Evolutionary conservation across 2,797 vertebrate genomes (phyloP).

Genomic region (Sebastes iracundus): DNA sequence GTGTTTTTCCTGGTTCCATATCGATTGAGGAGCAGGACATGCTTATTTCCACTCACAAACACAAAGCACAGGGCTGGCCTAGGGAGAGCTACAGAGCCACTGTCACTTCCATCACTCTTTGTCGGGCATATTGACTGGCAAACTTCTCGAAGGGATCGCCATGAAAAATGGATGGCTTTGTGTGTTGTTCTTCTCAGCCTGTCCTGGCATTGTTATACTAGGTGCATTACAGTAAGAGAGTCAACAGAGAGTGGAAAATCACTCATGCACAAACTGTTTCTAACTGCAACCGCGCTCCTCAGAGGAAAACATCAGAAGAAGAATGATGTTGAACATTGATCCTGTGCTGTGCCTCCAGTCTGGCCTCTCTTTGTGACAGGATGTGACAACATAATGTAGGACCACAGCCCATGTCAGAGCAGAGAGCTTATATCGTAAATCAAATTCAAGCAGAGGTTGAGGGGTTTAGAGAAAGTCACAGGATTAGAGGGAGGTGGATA

Average conservation of each 20-base stretch:
- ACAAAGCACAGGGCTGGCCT: slow-evolving; percentile 1
- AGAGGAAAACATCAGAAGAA: slow-evolving; percentile 53
- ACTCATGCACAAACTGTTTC: slow-evolving; percentile 55
- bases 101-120: slow-evolving; percentile 36
- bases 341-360: slow-evolving; percentile 42
- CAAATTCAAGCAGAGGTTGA: slow-evolving; percentile 36
- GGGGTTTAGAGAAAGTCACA: slow-evolving; percentile 35
- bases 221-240: slow-evolving; percentile 48
- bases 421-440: slow-evolving; percentile 41
- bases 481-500: not conserved
- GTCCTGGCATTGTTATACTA: slow-evolving; percentile 33
- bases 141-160: slow-evolving; percentile 37
- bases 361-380: slow-evolving; percentile 49
- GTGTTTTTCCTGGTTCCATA: not conserved
- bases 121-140: slow-evolving; percentile 48
- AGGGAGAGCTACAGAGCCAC: slow-evolving; percentile 2
- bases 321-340: slow-evolving; percentile 59
- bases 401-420: slow-evolving; percentile 46
- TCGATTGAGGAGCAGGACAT: not conserved
- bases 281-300: slow-evolving; percentile 43
- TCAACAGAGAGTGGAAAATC: slow-evolving; percentile 49
- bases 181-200: slow-evolving; percentile 6
- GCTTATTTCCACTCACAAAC: not conserved
- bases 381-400: slow-evolving; percentile 56
- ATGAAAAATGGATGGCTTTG: slow-evolving; percentile 36